These are phyloP conservation scores for Camponotus floridanus DNA, from an alignment of 1,140 invertebrate genomes.

Conservation along the genomic window DNA sequence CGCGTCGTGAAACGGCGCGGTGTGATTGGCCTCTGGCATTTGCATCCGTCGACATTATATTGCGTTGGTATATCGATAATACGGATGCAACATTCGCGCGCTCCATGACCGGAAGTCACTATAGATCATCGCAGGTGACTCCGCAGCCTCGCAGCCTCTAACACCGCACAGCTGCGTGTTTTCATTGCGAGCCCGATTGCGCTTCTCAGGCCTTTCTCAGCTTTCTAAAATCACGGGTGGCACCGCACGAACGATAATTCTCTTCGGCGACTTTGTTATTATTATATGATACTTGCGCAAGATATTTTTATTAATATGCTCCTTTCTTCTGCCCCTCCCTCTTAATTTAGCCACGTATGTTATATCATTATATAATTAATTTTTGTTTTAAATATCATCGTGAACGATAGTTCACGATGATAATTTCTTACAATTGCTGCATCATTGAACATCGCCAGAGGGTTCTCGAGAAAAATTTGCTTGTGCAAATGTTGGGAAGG, in stretches of 20 bases:
- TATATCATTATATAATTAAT: not conserved
- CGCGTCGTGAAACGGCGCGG: not conserved
- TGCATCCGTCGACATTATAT: not conserved
- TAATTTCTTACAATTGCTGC: not conserved
- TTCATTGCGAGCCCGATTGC: slow-evolving; percentile 16
- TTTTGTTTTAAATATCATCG: not conserved
- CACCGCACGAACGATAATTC: slow-evolving; percentile 4
- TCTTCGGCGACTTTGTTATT: not conserved
- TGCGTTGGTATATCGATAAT: slow-evolving; percentile 18
- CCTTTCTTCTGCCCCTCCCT: too few relatives aligned
- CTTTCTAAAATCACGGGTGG: slow-evolving; percentile 18
- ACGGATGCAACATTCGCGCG: not conserved
- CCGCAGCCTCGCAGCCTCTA: not conserved
- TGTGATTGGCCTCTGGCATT: not conserved
- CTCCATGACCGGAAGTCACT: slow-evolving; percentile 39
- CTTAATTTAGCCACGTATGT: not conserved
- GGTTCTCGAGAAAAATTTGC: not conserved
- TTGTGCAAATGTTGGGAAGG: not conserved
- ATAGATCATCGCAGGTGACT: slow-evolving; percentile 39
- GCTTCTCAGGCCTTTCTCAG: slow-evolving; percentile 6
- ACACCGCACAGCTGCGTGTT: not conserved
- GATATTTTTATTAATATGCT: not conserved
- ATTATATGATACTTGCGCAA: slow-evolving; percentile 21
- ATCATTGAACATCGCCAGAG: not conserved
- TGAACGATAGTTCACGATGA: too few relatives aligned